Base-by-base conservation (phyloP, 2,797 vertebrate genomes). In the Vespertilio murinus region DNA sequence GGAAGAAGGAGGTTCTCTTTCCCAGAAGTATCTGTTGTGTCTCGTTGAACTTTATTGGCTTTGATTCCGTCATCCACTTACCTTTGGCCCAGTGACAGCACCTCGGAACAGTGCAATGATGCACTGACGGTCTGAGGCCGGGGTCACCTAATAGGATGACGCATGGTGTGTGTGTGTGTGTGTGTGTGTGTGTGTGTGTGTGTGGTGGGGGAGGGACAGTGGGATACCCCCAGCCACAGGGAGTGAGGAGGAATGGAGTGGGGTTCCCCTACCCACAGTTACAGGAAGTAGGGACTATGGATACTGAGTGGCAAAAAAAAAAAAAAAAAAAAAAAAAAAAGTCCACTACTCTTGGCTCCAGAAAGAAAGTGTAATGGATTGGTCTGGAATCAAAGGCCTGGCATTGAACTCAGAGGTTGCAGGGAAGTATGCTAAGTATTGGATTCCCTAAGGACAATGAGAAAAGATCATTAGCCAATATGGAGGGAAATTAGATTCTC, bases 361-460 rank as follows among this genome's bases (percentile, higher is more conserved):
- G 61, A 79, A 91, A 86, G 91, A 67, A 54, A 85, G 40, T 28
- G 8, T 94, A 95, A 95, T 94, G 95, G 85, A 92, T 94, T 67
- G 56, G 52, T 94, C 90, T 95, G 90, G 92, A 71, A 81, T 94
- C 33, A 94, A 83, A 70, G 64, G 75, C 54, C 78, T 74, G 49
- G 88, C 56, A n/a, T 78, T 82, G 67, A 89, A 61, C 90, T 86
- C 88, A 74, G 83, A 96, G 61, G 85, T 22, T 95, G 67, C 71
- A 90, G 79, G 54, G 73, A 96, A 82, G 42, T 84, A 69, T 54
- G 45, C 49, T 87, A 67, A 94, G 88, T 85, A 78, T 83, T 67
- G 38, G 52, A 23, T 79, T 69, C 81, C 85, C 49, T n/a, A 22
- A 90, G 74, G 94, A 95, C 64, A 77, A 64, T 25, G 35, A 25